These are phyloP conservation scores for Venustaconcha ellipsiformis DNA, from an alignment of 1,140 invertebrate species.

Conservation along the genomic window DNA sequence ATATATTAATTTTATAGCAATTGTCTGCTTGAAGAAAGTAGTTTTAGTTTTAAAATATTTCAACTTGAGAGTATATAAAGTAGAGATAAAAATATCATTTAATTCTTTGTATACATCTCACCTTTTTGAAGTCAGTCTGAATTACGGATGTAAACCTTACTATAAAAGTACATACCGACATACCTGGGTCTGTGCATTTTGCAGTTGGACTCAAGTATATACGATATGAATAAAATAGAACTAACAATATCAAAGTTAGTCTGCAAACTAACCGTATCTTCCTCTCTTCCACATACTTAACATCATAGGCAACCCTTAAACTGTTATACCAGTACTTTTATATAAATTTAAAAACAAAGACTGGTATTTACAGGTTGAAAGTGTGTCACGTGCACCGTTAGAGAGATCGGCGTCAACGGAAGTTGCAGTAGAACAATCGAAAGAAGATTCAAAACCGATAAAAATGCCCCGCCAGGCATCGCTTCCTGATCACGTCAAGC, in stretches of 20 bases:
- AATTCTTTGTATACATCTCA: too few relatives aligned
- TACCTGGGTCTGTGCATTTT: too few relatives aligned
- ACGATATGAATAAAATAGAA: neutral
- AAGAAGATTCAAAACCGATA: neutral
- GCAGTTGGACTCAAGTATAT: too few relatives aligned
- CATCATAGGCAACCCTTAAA: neutral
- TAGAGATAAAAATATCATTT: too few relatives aligned
- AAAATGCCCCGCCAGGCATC: conserved; percentile 9
- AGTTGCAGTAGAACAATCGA: neutral
- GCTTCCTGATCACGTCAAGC: conserved; percentile 3
- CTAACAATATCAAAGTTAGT: neutral
- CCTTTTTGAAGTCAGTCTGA: too few relatives aligned
- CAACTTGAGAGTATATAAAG: too few relatives aligned
- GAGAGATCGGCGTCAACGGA: conserved; percentile 14
- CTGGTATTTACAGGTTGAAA: neutral
- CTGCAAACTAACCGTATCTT: neutral
- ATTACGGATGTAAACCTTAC: too few relatives aligned
- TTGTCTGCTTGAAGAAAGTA: too few relatives aligned
- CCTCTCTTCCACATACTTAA: neutral
- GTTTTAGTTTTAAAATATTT: too few relatives aligned
- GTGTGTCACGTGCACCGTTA: conserved; percentile 7
- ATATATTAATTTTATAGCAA: too few relatives aligned
- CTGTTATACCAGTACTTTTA: neutral
- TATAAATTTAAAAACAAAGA: neutral
- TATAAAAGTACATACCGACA: too few relatives aligned